Percentiles rank a stretch among this genome's conserved stretches.
Evolutionary conservation across 2,797 vertebrate genomes (phyloP).

Genomic region (Limnodromus scolopaceus): DNA sequence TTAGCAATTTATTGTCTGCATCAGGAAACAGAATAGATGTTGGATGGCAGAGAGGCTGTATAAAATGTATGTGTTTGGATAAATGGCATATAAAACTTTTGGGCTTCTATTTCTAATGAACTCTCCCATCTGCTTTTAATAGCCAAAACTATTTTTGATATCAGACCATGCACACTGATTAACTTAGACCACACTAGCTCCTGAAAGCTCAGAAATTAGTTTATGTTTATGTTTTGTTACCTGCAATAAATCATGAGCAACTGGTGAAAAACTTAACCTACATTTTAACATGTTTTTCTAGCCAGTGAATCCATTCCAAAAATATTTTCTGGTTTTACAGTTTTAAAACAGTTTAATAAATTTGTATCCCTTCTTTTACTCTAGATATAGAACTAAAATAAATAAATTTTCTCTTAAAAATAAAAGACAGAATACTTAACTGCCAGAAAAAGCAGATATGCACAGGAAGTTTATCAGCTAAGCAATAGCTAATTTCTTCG

Average conservation of each 20-base stretch:
- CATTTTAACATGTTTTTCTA: background rate
- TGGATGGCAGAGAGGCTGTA: background rate
- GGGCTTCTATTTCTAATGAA: background rate
- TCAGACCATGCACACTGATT: background rate
- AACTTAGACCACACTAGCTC: background rate
- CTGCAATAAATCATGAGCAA: background rate
- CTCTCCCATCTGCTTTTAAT: conserved; percentile 58
- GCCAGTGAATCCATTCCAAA: background rate
- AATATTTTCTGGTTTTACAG: background rate
- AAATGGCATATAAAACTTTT: background rate
- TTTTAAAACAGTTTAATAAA: background rate
- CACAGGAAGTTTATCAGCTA: background rate
- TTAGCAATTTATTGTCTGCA: conserved; percentile 1
- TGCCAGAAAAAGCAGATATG: background rate
- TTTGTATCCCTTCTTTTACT: background rate
- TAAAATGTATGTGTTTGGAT: conserved; percentile 5
- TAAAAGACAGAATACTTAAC: background rate
- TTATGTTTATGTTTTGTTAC: background rate
- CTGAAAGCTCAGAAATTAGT: conserved; percentile 4
- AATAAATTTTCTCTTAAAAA: background rate
- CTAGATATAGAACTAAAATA: background rate
- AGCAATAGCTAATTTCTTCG: background rate
- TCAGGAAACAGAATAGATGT: background rate
- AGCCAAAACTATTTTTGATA: background rate
- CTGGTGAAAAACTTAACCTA: background rate